Evolutionary conservation across 2,888 invertebrate species (phyloP).

Genomic region (Synergus itoensis): DNA sequence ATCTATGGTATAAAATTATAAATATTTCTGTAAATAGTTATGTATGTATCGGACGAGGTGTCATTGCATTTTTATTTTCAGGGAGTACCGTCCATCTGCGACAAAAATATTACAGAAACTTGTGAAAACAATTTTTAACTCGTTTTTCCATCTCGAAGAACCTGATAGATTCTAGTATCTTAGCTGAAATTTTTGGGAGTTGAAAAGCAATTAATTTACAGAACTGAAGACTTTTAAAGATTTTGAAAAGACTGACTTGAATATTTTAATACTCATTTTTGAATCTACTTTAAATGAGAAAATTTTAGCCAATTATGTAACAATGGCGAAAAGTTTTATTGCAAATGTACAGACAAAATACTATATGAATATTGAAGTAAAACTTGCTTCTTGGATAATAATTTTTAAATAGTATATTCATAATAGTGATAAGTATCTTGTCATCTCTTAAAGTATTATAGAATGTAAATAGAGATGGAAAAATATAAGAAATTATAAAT

Average conservation of each 20-base stretch:
- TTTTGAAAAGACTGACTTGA: constrained; percentile 35
- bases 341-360: not conserved
- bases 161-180: not conserved
- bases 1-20: constrained; percentile 24
- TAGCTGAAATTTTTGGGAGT: not conserved
- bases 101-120: constrained; percentile 12
- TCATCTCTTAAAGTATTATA: not conserved
- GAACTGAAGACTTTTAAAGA: constrained; percentile 10
- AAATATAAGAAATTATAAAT: constrained; percentile 22
- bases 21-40: constrained; percentile 37
- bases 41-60: constrained; percentile 14
- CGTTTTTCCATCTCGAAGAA: constrained; percentile 34
- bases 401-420: not conserved
- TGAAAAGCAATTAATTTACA: constrained; percentile 9
- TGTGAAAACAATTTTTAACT: not conserved
- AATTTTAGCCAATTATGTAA: constrained; percentile 12
- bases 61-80: constrained; percentile 9
- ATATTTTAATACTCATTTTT: constrained; percentile 7
- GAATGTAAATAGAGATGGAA: constrained; percentile 25
- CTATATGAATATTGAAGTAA: not conserved
- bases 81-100: constrained; percentile 25
- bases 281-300: not conserved
- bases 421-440: constrained; percentile 26
- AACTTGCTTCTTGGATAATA: not conserved
- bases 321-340: not conserved